Evolutionary conservation across 2,888 invertebrate genomes (phyloP), one percentile per base, ranked within the genome.

Genomic region (Adelphocoris suturalis): DNA sequence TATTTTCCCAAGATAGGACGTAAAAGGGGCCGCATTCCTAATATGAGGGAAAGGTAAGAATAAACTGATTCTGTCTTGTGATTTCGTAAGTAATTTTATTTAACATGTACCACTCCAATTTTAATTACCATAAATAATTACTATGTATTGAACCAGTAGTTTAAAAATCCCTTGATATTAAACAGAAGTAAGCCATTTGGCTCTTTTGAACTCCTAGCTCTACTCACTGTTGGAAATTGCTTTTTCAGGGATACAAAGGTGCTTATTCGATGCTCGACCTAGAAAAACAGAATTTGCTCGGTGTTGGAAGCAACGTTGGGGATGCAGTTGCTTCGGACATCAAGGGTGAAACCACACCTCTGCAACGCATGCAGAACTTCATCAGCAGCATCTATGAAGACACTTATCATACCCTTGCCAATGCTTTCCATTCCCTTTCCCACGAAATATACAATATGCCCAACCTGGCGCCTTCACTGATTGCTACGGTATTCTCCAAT

Each of bases 331-430:
- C 90, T 13, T 55, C 89, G 13, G 91, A 90, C 27, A 76, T 89
- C n/a, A 90, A 91, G 57, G 87, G 91, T 3, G 91, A 91, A 91
- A 93, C 91, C 91, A 93, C 91, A 13, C 96, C 97, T 0, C 94
- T 96, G 85, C 96, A 97, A 91, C 95, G 97, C 92, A 97, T 98
- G 97, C 98, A 98, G 93, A 95, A 95, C 90, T 98, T 97, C 93
- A 94, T 98, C 90, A 95, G 96, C 86, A 95, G 95, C 85, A 94
- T 97, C 84, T 97, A 97, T 92, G 98, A 98, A 91, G 96, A 96
- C 92, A 97, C 97, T 92, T 97, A 96, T 92, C 96, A 97, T 92
- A 95, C 97, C 94, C 94, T 97, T 92, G 97, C 97, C 37, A 96
- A 96, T 55, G 95, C 97, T 76, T 97, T 97, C 0, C 95, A 95